A percentile compares a stretch with the other conserved stretches of the same genome.
These are phyloP conservation scores for Andrena flavipes DNA, from an alignment of 2,888 invertebrate species.

Conservation along the genomic window DNA sequence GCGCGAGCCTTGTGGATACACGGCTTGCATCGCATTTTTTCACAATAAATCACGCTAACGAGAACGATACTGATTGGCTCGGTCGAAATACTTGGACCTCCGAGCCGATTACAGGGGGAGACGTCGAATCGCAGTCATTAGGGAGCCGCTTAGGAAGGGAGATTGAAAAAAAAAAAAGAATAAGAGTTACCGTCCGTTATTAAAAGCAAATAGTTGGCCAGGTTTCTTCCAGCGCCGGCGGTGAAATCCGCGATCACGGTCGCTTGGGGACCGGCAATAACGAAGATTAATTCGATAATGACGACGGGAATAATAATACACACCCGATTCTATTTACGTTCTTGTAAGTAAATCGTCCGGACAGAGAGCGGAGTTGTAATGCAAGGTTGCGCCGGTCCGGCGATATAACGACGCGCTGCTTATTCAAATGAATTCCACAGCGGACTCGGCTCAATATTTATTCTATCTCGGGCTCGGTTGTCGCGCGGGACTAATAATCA, in stretches of 20 bases:
- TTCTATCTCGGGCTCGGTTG: constrained; percentile 48
- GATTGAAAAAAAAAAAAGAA: constrained; percentile 4
- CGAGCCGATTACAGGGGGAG: constrained; percentile 17
- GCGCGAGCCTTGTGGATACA: constrained; percentile 65
- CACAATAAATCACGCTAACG: constrained; percentile 61
- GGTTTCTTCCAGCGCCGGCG: constrained; percentile 10
- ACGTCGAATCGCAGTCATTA: constrained; percentile 26
- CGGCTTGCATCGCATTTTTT: constrained; percentile 75
- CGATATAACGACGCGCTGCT: constrained; percentile 60
- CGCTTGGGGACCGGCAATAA: constrained; percentile 20
- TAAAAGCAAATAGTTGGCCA: constrained; percentile 22
- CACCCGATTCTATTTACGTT: constrained; percentile 17
- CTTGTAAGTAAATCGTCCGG: constrained; percentile 34
- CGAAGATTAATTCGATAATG: constrained; percentile 58
- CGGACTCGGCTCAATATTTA: constrained; percentile 53
- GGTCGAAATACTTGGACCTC: constrained; percentile 31
- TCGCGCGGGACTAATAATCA: constrained; percentile 58
- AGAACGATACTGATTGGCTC: constrained; percentile 60
- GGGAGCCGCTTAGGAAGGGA: background rate
- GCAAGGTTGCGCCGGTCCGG: constrained; percentile 38
- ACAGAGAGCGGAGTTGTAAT: constrained; percentile 25
- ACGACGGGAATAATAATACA: constrained; percentile 17
- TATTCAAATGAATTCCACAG: constrained; percentile 61
- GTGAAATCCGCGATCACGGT: constrained; percentile 8
- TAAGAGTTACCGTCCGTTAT: constrained; percentile 40